These are phyloP conservation scores for Merops nubicus DNA, from an alignment of 2,113 vertebrate species.

Conservation along the genomic window DNA sequence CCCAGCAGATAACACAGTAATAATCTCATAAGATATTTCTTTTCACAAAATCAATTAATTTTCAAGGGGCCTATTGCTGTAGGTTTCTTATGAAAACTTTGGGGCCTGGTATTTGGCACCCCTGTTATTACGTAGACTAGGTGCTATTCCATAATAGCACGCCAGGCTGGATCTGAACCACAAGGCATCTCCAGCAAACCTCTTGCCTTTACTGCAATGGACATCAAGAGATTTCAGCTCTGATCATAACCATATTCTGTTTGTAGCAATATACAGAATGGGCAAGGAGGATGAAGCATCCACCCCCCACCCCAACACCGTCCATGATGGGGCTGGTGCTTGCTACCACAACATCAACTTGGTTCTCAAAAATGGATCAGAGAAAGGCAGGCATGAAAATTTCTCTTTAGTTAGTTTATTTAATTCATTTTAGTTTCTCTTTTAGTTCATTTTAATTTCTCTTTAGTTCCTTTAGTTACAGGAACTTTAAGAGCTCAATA, in stretches of 20 bases:
- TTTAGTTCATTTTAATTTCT: too few species aligned
- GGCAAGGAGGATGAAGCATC: neutral
- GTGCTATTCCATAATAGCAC: accelerated
- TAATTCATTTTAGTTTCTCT: too few species aligned
- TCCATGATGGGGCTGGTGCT: neutral
- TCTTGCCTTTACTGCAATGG: neutral
- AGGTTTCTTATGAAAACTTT: neutral
- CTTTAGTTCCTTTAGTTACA: neutral
- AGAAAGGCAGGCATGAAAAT: neutral
- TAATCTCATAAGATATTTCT: neutral
- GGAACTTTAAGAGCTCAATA: neutral
- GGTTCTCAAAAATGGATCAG: neutral
- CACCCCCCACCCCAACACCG: accelerated
- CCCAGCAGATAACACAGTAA: neutral
- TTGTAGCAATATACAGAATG: accelerated
- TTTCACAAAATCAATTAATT: neutral
- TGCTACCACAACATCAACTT: neutral
- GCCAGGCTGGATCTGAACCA: neutral
- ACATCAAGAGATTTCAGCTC: neutral
- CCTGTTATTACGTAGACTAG: neutral
- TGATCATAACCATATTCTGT: neutral
- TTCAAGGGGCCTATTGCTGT: neutral
- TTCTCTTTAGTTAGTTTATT: too few species aligned
- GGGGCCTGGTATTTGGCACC: neutral
- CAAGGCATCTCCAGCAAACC: neutral